A percentile compares a stretch with the other conserved stretches of the same genome.
Conservation (phyloP, 2,113 vertebrate species). For the Hyaena hyaena region DNA sequence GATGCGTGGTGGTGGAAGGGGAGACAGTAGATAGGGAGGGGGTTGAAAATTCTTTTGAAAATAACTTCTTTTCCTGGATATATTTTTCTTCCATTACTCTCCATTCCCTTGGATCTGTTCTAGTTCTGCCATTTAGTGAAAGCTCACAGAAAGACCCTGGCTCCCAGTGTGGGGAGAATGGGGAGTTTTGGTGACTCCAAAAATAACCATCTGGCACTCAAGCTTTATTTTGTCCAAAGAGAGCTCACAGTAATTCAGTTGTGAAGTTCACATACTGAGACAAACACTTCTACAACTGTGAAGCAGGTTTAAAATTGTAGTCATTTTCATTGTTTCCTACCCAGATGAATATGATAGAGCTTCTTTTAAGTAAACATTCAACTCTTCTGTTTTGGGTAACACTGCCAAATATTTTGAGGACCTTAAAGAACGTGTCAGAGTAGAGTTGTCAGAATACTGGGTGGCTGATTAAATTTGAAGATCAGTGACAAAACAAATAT, state of each 20-base stretch:
- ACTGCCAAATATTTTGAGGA: background rate
- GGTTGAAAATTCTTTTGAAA: background rate
- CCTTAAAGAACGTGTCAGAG: background rate
- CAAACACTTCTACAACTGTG: background rate
- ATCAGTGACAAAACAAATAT: background rate
- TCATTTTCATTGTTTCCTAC: background rate
- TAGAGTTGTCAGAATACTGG: background rate
- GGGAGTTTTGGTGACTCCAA: constrained; percentile 50
- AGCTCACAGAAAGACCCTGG: background rate
- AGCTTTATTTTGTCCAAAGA: background rate
- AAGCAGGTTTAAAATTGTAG: background rate
- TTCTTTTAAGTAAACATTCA: constrained; percentile 39
- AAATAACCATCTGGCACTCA: constrained; percentile 9
- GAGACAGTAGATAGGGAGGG: too few species aligned
- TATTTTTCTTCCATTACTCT: background rate
- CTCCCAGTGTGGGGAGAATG: background rate
- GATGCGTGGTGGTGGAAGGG: too few species aligned
- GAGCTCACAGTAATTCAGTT: background rate
- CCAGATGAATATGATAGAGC: background rate
- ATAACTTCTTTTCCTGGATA: background rate
- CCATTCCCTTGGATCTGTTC: background rate
- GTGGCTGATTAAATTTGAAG: background rate
- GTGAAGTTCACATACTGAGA: background rate
- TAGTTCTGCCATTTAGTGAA: background rate
- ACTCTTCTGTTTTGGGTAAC: background rate